Evolutionary conservation across 2,888 invertebrate genomes (phyloP).

Genomic region (Argyresthia goedartella): DNA sequence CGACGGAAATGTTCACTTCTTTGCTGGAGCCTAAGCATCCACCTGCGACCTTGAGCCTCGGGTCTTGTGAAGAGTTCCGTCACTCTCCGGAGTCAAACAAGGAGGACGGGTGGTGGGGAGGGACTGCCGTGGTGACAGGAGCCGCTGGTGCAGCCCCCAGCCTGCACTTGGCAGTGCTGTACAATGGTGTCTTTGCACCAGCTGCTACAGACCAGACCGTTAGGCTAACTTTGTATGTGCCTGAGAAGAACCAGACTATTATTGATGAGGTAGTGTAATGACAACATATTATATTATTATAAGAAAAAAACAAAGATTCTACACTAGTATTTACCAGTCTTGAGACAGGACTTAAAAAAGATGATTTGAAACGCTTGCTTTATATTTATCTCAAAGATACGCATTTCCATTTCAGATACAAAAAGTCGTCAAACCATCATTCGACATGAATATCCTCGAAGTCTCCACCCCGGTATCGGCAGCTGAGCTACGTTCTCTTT

Average conservation of each 20-base stretch:
- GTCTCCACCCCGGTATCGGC: conserved; percentile 83
- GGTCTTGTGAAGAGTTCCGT: conserved; percentile 68
- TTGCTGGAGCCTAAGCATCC: conserved; percentile 77
- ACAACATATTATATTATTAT: not conserved
- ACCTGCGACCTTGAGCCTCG: conserved; percentile 71
- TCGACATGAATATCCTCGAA: conserved; percentile 83
- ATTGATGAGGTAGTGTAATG: conserved; percentile 73
- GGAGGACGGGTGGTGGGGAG: conserved; percentile 85
- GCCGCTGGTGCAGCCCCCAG: conserved; percentile 85
- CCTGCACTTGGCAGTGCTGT: conserved; percentile 83
- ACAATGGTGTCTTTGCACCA: conserved; percentile 83
- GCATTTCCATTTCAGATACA: conserved; percentile 57
- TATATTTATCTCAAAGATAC: not conserved
- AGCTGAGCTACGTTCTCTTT: conserved; percentile 80
- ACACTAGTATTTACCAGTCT: too few relatives aligned
- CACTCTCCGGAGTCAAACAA: conserved; percentile 32
- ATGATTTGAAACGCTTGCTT: too few relatives aligned
- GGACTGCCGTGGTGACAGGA: conserved; percentile 88
- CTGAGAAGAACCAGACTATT: conserved; percentile 80
- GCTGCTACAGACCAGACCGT: conserved; percentile 77
- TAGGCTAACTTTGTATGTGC: conserved; percentile 76
- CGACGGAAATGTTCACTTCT: conserved; percentile 86
- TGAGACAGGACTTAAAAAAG: too few relatives aligned
- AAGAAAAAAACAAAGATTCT: not conserved
- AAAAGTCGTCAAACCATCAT: conserved; percentile 78